phyloP scores from a whole-genome alignment of 2,888 invertebrate genomes.

The Drosophila paramelanica region DNA sequence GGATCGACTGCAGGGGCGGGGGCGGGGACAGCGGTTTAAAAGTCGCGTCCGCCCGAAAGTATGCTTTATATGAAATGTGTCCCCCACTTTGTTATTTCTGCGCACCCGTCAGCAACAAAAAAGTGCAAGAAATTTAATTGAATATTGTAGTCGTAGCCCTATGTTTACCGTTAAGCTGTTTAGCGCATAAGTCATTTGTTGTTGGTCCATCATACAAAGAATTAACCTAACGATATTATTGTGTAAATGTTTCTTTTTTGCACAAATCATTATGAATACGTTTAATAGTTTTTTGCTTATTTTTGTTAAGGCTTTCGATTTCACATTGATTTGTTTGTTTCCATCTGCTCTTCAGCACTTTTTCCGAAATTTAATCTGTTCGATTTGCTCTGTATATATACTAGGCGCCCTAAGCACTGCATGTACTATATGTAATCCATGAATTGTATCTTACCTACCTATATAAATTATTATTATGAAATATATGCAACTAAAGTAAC shows the following conservation, averaged over 20 bases:
- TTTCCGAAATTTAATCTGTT: slow-evolving; percentile 52
- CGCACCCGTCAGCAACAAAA: slow-evolving; percentile 57
- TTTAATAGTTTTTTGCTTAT: slow-evolving; percentile 16
- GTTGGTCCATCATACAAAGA: slow-evolving; percentile 68
- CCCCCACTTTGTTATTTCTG: slow-evolving; percentile 69
- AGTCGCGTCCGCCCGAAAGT: slow-evolving; percentile 31
- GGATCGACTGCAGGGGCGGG: slow-evolving; percentile 20
- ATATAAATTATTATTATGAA: slow-evolving; percentile 72
- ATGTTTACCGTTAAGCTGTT: slow-evolving; percentile 45
- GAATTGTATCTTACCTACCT: slow-evolving; percentile 70
- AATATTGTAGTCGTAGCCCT: slow-evolving; percentile 57
- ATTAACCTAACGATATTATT: slow-evolving; percentile 70
- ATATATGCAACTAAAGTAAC: slow-evolving; percentile 47
- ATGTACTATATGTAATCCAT: slow-evolving; percentile 61
- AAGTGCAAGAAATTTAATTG: slow-evolving; percentile 68
- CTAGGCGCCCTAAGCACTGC: slow-evolving; percentile 57
- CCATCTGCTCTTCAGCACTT: slow-evolving; percentile 32
- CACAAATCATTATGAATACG: slow-evolving; percentile 30
- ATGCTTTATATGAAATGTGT: slow-evolving; percentile 55
- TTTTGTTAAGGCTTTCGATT: slow-evolving; percentile 26
- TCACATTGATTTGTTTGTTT: slow-evolving; percentile 30
- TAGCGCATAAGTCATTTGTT: slow-evolving; percentile 63
- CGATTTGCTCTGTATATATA: slow-evolving; percentile 59
- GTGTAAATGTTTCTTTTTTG: slow-evolving; percentile 37
- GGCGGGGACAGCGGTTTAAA: slow-evolving; percentile 64